A percentile compares a stretch with the other conserved stretches of the same genome.
These are phyloP conservation scores for Crocodylus rhombifer DNA, from an alignment of 2,797 vertebrate genomes.

Conservation along the genomic window DNA sequence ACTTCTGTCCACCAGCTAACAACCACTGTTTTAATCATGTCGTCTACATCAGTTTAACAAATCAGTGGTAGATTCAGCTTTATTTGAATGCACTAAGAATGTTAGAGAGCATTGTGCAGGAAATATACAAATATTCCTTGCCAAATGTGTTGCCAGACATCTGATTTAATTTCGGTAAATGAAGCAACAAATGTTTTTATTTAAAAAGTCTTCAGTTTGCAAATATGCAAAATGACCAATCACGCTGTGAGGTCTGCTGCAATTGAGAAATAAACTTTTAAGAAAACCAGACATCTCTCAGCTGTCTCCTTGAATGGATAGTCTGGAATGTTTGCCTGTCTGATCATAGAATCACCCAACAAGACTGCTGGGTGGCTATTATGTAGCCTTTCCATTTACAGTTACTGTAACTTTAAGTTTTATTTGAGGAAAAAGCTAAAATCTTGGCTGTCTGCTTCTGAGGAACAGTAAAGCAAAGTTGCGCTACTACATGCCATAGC, in stretches of 20 bases:
- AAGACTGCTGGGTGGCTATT: background rate
- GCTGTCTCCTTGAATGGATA: background rate
- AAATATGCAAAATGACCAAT: background rate
- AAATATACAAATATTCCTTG: slow-evolving; percentile 52
- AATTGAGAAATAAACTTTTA: slow-evolving; percentile 11
- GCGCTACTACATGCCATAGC: background rate
- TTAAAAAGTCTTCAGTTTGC: background rate
- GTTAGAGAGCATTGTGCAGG: slow-evolving; percentile 59
- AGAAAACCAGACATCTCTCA: background rate
- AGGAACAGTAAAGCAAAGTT: background rate
- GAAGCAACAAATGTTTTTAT: background rate
- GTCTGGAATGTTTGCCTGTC: background rate
- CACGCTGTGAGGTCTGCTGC: background rate
- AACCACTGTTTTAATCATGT: slow-evolving; percentile 28
- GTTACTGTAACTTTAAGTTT: background rate
- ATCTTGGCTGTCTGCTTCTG: slow-evolving; percentile 3
- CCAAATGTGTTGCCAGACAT: slow-evolving; percentile 49
- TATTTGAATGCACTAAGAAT: slow-evolving; percentile 28
- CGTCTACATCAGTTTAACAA: slow-evolving; percentile 44
- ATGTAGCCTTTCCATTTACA: background rate
- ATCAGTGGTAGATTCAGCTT: background rate
- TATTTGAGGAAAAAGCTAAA: background rate
- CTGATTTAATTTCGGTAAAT: slow-evolving; percentile 32
- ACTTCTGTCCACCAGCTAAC: slow-evolving; percentile 15
- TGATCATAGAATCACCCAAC: background rate